Base-by-base conservation (phyloP, 2,888 invertebrate genomes). In the Diplolepis rosae region DNA sequence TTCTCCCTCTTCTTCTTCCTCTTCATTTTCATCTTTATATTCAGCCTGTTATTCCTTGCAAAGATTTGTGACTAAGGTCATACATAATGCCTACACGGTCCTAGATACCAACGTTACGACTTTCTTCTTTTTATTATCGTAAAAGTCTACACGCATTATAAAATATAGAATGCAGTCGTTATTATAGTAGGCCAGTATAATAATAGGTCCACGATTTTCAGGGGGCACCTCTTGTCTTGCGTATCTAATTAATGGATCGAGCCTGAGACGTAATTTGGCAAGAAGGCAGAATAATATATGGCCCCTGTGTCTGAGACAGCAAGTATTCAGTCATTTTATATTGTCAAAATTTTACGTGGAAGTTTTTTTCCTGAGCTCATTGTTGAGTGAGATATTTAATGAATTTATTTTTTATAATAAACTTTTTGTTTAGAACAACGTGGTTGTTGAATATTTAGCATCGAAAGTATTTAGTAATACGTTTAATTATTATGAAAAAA, bases 261-360 rank as follows among this genome's bases (percentile, higher is more conserved):
- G 15, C 32, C 54, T 56, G 22, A 56, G n/a, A n/a, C n/a, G n/a
- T 56, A 56, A 56, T 56, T 56, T 35, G 27, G 51, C 51, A 51
- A 28, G 51, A 13, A 2, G 28, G n/a, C 27, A 27, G 24, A 24
- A 51, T 51, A 51, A 51, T 51, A 27, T 13, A 28, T 45, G 18
- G 42, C 42, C 42, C 4, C 42, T 18, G 3, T 45, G 7, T 45
- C 7, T 45, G 7, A 32, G 9, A 9, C 45, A 45, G 7, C 7
- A 45, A 7, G 9, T 18, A 18, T 15, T 0, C 4, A 18, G 42
- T 45, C 45, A 1, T 45, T 45, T 45, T 18, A n/a, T 18, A 18
- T 6, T 45, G 45, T 45, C 1, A 9, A 45, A 15, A 9, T 45
- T 45, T 45, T 9, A 18, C 18, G 15, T 5, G 45, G 6, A 18